These are phyloP conservation scores for Adelosebastes latens DNA, from an alignment of 2,797 vertebrate species.

Conservation along the genomic window DNA sequence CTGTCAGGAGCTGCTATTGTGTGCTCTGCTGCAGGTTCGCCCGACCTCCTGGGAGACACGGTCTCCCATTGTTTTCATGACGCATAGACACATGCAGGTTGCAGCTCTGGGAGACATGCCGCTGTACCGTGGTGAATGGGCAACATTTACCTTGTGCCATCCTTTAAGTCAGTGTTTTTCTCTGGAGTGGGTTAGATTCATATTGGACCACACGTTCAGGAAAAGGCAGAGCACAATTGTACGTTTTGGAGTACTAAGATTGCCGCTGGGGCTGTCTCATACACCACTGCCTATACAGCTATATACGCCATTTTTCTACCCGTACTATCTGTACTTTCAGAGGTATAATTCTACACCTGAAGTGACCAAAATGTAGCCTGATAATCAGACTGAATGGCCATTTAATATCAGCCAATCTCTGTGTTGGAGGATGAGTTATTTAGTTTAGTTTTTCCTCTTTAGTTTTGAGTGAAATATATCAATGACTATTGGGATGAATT, in stretches of 20 bases:
- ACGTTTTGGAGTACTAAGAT: neutral
- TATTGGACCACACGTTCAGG: neutral
- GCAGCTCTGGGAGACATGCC: neutral
- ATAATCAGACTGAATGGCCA: neutral
- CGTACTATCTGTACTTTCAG: neutral
- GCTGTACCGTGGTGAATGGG: neutral
- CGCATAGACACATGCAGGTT: neutral
- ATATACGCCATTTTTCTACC: neutral
- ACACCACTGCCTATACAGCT: neutral
- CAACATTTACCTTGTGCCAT: neutral
- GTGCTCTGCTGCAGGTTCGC: neutral
- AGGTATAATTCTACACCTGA: neutral
- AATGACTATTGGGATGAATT: neutral
- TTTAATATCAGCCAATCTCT: neutral
- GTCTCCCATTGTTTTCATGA: constrained; percentile 21
- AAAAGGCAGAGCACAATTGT: neutral
- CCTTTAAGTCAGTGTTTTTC: neutral
- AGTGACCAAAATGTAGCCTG: neutral
- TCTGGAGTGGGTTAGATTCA: neutral
- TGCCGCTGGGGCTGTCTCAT: neutral
- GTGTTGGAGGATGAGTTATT: neutral
- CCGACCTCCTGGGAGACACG: neutral
- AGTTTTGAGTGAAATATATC: neutral
- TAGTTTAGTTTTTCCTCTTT: neutral
- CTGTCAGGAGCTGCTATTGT: constrained; percentile 6